These are phyloP conservation scores for Frankliniella fusca DNA, from an alignment of 2,888 invertebrate genomes.

Conservation along the genomic window DNA sequence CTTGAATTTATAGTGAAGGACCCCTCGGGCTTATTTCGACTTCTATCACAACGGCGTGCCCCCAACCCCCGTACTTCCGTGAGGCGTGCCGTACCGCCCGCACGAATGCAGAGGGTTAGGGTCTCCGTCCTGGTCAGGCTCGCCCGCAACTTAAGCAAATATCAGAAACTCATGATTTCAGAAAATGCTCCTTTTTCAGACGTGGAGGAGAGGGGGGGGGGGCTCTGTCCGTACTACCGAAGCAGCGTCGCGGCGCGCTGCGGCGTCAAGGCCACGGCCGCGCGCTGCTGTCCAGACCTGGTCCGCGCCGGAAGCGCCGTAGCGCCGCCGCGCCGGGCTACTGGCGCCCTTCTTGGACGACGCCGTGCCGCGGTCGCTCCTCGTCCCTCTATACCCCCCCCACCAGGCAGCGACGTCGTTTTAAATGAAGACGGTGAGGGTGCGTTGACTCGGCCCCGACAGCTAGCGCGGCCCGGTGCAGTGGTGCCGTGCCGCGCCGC, in stretches of 20 bases:
- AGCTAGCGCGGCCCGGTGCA: neutral
- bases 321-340: neutral
- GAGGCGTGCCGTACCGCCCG: too few relatives aligned
- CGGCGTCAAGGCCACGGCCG: neutral
- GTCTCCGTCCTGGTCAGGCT: too few relatives aligned
- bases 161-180: too few relatives aligned
- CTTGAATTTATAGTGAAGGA: too few relatives aligned
- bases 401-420: neutral
- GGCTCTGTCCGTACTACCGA: too few relatives aligned
- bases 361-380: neutral
- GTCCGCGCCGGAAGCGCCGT: neutral
- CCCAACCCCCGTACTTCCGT: too few relatives aligned
- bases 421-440: constrained; percentile 9
- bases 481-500: neutral
- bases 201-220: too few relatives aligned
- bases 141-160: too few relatives aligned
- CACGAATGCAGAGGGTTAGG: too few relatives aligned
- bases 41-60: too few relatives aligned
- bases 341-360: neutral
- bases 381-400: neutral
- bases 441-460: neutral
- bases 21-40: too few relatives aligned
- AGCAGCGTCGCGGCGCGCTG: neutral
- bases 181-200: too few relatives aligned
- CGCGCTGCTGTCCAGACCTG: neutral